These are phyloP conservation scores for Lochmaea capreae DNA, from an alignment of 2,888 invertebrate species.

Conservation along the genomic window DNA sequence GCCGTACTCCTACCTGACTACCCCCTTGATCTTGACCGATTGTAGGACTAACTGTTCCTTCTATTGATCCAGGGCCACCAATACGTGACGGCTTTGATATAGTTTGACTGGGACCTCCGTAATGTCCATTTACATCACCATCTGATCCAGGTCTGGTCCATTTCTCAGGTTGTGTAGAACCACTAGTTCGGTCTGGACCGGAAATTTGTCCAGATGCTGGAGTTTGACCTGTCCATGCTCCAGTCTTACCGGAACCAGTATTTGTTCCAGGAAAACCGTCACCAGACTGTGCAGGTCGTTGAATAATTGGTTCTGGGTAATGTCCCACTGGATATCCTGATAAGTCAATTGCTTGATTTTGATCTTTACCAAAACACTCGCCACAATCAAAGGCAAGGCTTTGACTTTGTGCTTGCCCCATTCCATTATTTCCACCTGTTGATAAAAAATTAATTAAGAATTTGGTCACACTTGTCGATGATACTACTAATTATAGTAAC, in stretches of 20 bases:
- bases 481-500: neutral
- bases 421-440: constrained; percentile 82
- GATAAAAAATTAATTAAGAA: constrained; percentile 50
- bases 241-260: constrained; percentile 18
- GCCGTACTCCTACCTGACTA: constrained; percentile 29
- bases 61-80: constrained; percentile 22
- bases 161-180: constrained; percentile 33
- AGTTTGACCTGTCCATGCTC: constrained; percentile 23
- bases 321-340: constrained; percentile 31
- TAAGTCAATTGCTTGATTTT: constrained; percentile 53
- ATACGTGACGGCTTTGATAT: constrained; percentile 30
- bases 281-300: constrained; percentile 40
- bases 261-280: constrained; percentile 12
- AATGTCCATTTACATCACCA: constrained; percentile 36
- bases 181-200: neutral
- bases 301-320: constrained; percentile 36
- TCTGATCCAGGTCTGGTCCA: constrained; percentile 23
- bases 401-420: constrained; percentile 92
- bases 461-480: too few relatives aligned
- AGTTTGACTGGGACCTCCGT: constrained; percentile 14
- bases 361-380: constrained; percentile 68
- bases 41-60: neutral
- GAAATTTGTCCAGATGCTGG: neutral
- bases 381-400: constrained; percentile 78
- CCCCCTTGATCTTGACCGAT: constrained; percentile 30